Evolutionary conservation across 1,140 invertebrate species (phyloP), one percentile per base, ranked within the genome.

Genomic region (Leptoteleia sp.): DNA sequence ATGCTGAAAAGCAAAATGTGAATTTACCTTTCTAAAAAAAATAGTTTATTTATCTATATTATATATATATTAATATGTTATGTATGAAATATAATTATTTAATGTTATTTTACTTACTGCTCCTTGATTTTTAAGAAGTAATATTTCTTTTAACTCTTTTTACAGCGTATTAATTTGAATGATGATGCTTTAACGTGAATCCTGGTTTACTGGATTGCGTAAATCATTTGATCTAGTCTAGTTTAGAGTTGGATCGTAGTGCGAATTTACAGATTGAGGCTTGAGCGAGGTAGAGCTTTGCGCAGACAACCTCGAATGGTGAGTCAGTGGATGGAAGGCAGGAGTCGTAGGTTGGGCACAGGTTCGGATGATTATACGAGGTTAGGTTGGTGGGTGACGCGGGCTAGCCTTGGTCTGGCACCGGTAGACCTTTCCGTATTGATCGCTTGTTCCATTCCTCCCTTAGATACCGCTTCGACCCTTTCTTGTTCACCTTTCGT

Each of bases 341-440:
- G 80, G 73, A 81, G 25, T 57, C 22, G 79, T 81, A 83, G 84
- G 84, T 82, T 85, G 80, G 83, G 83, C 81, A 81, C 70, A 73
- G 84, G 84, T 83, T 79, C 50, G 70, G 77, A 80, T 83, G 76
- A 71, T 80, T 83, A 82, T 77, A 80, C 77, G 79, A 84, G 85
- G 86, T 85, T 85, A 85, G 84, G 83, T 86, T 81, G 82, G 82
- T 81, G 73, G 80, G 80, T 81, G 84, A 83, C 81, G 83, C 67
- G 83, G 81, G 83, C 84, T 86, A 84, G 86, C 84, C 85, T 86
- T 85, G 85, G 86, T 87, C 86, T 87, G 86, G 86, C 85, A 88
- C 86, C 85, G 81, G 83, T 87, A 88, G 86, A 87, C 85, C 85
- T 88, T 83, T 79, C 82, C 79, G 85, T 88, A 88, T 88, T 88